Conservation (phyloP, 2,888 invertebrate species). For the Drosophila buzzatii region DNA sequence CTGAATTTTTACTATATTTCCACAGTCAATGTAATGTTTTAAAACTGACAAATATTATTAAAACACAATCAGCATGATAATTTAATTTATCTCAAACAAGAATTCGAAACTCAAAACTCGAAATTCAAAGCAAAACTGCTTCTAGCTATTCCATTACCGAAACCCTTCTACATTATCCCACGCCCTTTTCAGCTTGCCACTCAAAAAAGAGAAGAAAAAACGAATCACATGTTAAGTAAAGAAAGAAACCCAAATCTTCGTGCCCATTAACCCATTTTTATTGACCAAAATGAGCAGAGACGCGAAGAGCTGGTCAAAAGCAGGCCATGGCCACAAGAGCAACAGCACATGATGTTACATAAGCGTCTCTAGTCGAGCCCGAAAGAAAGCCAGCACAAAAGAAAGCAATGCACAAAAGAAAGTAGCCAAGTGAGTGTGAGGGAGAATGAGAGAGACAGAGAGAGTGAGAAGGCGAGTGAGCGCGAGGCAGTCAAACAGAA, state of each 20-base stretch:
- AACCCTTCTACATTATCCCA: neutral
- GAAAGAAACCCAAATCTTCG: slow-evolving; percentile 23
- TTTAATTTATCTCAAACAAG: neutral
- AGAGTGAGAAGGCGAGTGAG: neutral
- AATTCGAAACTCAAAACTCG: neutral
- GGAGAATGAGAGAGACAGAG: slow-evolving; percentile 1
- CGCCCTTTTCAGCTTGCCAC: slow-evolving; percentile 2
- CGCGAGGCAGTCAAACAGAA: slow-evolving; percentile 20
- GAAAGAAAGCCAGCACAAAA: slow-evolving; percentile 43
- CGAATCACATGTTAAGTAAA: neutral
- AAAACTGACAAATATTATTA: no score
- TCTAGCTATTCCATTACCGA: neutral
- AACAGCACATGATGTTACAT: slow-evolving; percentile 43
- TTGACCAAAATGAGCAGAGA: slow-evolving; percentile 42
- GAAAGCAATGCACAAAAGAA: slow-evolving; percentile 57
- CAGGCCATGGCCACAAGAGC: slow-evolving; percentile 62
- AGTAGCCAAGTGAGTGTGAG: slow-evolving; percentile 25
- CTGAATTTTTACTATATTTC: no score
- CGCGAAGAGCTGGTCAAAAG: slow-evolving; percentile 56
- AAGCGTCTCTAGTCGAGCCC: slow-evolving; percentile 41
- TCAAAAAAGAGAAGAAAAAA: neutral
- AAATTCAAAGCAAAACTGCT: neutral
- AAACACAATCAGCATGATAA: neutral
- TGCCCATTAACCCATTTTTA: slow-evolving; percentile 74
- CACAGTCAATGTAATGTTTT: no score